Percentiles rank a stretch among this genome's conserved stretches.
phyloP scores from a whole-genome alignment of 1,140 invertebrate genomes.

The Neodiprion fabricii region DNA sequence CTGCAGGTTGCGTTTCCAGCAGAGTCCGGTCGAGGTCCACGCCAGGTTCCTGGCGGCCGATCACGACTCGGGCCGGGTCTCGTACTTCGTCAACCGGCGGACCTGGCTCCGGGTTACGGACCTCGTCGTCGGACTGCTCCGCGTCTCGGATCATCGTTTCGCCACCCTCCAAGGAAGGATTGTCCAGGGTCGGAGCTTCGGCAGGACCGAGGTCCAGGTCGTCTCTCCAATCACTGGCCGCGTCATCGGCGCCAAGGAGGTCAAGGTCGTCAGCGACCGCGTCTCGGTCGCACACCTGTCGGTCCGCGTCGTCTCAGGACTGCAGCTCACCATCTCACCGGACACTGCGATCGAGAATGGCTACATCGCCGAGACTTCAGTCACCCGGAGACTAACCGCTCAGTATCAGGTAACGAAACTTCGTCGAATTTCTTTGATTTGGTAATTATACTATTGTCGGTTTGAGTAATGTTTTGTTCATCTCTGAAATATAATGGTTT shows the following conservation, averaged over 20 bases:
- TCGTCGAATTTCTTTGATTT: neutral
- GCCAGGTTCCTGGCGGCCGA: conserved; percentile 89
- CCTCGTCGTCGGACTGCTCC: conserved; percentile 80
- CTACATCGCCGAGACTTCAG: conserved; percentile 87
- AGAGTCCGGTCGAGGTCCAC: conserved; percentile 88
- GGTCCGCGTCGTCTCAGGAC: conserved; percentile 88
- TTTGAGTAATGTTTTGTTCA: neutral
- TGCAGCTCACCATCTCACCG: conserved; percentile 87
- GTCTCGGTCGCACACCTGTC: conserved; percentile 82
- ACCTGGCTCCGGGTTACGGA: conserved; percentile 91
- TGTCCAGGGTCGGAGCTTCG: conserved; percentile 86
- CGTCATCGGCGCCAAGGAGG: conserved; percentile 89
- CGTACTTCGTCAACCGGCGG: conserved; percentile 86
- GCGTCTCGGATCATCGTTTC: conserved; percentile 88
- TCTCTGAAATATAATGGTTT: neutral
- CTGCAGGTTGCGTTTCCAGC: conserved; percentile 87
- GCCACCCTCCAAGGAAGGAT: conserved; percentile 81
- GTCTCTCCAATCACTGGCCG: conserved; percentile 90
- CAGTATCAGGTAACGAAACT: conserved; percentile 83
- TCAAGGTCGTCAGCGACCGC: conserved; percentile 90
- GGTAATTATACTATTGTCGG: neutral
- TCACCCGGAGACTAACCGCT: conserved; percentile 85
- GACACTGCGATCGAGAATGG: conserved; percentile 86
- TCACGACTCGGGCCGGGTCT: conserved; percentile 89
- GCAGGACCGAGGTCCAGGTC: conserved; percentile 92